Conservation (phyloP, 2,113 vertebrate genomes). For the Cyanoderma ruficeps region DNA sequence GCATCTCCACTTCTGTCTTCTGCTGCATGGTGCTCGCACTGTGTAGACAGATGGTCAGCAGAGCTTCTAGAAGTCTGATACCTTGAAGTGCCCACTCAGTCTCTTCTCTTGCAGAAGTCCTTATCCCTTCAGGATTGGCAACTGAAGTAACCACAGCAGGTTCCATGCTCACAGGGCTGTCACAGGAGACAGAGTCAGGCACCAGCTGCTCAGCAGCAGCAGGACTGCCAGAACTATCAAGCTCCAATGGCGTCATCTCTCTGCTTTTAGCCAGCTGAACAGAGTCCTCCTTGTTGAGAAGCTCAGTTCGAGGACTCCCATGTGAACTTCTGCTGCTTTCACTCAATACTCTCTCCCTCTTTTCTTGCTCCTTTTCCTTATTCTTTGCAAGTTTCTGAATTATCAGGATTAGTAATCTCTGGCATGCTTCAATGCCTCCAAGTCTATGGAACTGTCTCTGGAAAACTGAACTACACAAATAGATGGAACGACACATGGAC, state of each 20-base stretch:
- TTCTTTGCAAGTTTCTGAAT: constrained; percentile 81
- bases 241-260: background rate
- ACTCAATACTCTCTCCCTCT: background rate
- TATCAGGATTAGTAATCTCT: constrained; percentile 85
- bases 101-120: constrained; percentile 65
- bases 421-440: constrained; percentile 89
- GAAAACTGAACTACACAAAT: constrained; percentile 84
- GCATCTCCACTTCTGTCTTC: constrained; percentile 80
- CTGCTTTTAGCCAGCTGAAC: background rate
- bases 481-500: constrained; percentile 87
- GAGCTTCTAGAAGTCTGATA: constrained; percentile 90
- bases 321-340: constrained; percentile 8
- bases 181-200: background rate
- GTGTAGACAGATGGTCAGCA: constrained; percentile 93
- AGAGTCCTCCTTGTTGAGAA: background rate
- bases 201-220: background rate
- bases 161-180: background rate
- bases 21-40: constrained; percentile 79
- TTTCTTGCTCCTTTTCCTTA: constrained; percentile 67
- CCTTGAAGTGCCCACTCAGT: constrained; percentile 83
- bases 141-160: background rate
- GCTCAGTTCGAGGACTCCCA: background rate
- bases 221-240: background rate
- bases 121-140: constrained; percentile 31
- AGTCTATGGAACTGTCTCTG: constrained; percentile 91